Percentiles rank a stretch among this genome's conserved stretches.
Conservation (phyloP, 2,113 vertebrate genomes). For the Heliornis fulica region DNA sequence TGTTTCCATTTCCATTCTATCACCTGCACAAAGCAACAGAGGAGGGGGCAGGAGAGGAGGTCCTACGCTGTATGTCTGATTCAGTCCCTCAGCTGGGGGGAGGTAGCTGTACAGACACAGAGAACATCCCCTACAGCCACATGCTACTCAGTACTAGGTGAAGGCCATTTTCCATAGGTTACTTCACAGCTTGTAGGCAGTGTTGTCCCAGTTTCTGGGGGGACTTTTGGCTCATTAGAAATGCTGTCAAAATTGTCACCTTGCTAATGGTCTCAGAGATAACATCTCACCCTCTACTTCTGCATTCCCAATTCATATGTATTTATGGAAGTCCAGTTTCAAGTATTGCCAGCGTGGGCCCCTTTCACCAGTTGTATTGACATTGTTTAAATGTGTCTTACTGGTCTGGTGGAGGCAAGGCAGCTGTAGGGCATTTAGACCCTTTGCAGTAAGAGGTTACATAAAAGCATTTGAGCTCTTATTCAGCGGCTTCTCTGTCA, state of each 20-base stretch:
- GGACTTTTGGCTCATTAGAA: not conserved
- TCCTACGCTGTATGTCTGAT: not conserved
- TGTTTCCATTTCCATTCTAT: not conserved
- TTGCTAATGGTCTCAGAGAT: not conserved
- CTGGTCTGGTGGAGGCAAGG: not conserved
- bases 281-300: not conserved
- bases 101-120: not conserved
- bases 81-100: not conserved
- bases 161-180: not conserved
- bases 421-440: not conserved
- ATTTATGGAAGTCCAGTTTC: not conserved
- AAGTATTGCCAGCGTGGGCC: not conserved
- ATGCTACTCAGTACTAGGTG: not conserved
- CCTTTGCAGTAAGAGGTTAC: not conserved
- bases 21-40: not conserved
- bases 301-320: accelerated
- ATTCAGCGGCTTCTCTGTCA: not conserved
- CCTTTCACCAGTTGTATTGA: not conserved
- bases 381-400: not conserved
- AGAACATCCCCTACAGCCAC: not conserved
- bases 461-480: not conserved
- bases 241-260: not conserved
- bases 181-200: not conserved
- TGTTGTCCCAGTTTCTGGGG: not conserved
- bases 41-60: not conserved